Base-by-base conservation (phyloP, 2,888 invertebrate genomes). In the Pheosia tremula region DNA sequence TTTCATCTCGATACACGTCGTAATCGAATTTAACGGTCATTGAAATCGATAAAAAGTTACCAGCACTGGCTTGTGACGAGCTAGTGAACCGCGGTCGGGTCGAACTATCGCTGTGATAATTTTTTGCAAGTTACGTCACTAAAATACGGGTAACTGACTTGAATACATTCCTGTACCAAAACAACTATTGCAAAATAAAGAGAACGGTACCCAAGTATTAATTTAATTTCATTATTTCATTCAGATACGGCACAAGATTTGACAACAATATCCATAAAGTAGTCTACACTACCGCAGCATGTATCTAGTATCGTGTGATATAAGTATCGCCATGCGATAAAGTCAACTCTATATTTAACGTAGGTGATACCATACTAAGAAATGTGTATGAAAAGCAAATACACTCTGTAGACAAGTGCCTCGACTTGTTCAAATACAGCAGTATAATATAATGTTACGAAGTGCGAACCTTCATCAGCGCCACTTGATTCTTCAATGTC, bases 11-110 rank as follows among this genome's bases (percentile, higher is more conserved):
- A 81, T 84, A 84, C 82, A 85, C 84, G 82, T 81, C 80, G 87
- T 90, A 90, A 91, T 91, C 86, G 82, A 89, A 89, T 92, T 91
- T 89, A 82, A 89, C 91, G 90, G 88, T 86, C 86, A 86, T 86
- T 87, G 85, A 77, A 77, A 77, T 67, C 77, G 69, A 77, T 81
- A 88, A 89, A 87, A 87, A 86, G 80, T 77, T 73, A 66, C 66
- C 77, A 76, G 69, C 61, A 55, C 37, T 71, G 72, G 69, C 76
- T 83, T 86, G 86, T 86, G 85, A 83, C 82, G 78, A 73, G 69
- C 77, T 78, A 77, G 72, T 85, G 86, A 86, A 87, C 86, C 85
- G 80, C 76, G 73, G 72, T 81, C 65, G 71, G 81, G 72, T 82
- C 64, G 71, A 81, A 65, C 66, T 71, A 75, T 67, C 71, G 64